Conservation (phyloP, 2,113 vertebrate species). For the Ictalurus punctatus region DNA sequence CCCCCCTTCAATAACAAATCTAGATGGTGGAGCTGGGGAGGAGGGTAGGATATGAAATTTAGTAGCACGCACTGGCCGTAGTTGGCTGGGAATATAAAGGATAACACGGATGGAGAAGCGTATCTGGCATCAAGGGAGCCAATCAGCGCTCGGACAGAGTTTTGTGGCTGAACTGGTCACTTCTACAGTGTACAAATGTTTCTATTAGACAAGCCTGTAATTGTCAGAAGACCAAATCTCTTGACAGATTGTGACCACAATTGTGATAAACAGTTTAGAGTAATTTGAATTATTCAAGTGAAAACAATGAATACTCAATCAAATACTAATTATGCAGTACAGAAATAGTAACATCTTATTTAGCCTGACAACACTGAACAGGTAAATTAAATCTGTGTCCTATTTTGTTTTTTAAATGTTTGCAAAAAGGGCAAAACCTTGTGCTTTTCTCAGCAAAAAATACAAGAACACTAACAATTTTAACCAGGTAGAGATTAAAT, state of each 20-base stretch:
- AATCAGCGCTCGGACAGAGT: too few species aligned
- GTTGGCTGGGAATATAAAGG: too few species aligned
- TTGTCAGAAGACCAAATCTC: neutral
- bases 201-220: neutral
- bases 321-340: neutral
- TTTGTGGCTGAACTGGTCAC: too few species aligned
- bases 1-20: too few species aligned
- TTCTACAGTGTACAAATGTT: neutral
- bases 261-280: neutral
- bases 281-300: neutral
- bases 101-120: too few species aligned
- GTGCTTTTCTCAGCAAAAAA: neutral
- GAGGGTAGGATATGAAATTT: too few species aligned
- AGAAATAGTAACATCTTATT: neutral
- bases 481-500: neutral
- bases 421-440: neutral
- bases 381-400: neutral
- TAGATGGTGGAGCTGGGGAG: too few species aligned
- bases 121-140: too few species aligned
- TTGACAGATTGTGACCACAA: neutral
- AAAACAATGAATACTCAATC: conserved; percentile 9
- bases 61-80: too few species aligned
- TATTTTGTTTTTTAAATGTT: neutral
- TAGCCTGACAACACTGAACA: neutral
- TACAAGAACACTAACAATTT: too few species aligned